phyloP scores from a whole-genome alignment of 2,888 invertebrate genomes.

The Steinernema carpocapsae region DNA sequence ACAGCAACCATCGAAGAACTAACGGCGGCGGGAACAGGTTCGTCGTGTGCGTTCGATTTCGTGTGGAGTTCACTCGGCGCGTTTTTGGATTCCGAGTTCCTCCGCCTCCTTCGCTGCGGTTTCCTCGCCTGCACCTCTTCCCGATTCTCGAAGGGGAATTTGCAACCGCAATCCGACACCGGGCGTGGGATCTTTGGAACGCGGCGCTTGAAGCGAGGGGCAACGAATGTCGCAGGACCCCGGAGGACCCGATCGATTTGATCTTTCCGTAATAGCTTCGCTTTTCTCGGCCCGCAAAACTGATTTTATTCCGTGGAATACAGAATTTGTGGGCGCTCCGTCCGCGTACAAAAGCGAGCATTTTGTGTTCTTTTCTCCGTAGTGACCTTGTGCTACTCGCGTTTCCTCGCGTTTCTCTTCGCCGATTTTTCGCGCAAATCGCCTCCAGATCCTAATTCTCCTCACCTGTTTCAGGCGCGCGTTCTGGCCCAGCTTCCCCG shows the following conservation, averaged over 20 bases:
- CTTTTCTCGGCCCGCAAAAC: too few relatives aligned
- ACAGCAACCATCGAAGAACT: not conserved
- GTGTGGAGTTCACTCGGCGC: constrained; percentile 18
- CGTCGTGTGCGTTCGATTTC: not conserved
- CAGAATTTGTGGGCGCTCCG: too few relatives aligned
- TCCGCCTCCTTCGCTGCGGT: not conserved
- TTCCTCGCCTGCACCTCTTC: too few relatives aligned
- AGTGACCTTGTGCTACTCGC: not conserved
- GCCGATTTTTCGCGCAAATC: not conserved
- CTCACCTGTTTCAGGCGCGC: constrained; percentile 25
- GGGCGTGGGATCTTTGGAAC: constrained; percentile 4
- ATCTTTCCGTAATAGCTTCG: not conserved
- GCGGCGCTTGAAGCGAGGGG: not conserved
- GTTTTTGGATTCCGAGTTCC: constrained; percentile 14
- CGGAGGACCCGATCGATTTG: constrained; percentile 9
- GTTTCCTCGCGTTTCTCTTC: constrained; percentile 34
- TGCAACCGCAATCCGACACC: constrained; percentile 29
- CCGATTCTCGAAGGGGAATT: constrained; percentile 15
- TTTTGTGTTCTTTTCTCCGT: too few relatives aligned
- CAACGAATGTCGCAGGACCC: not conserved
- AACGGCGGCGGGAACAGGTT: constrained; percentile 26
- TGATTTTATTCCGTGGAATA: too few relatives aligned
- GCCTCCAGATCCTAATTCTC: not conserved
- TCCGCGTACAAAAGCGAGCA: too few relatives aligned
- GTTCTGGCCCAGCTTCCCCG: constrained; percentile 29